Evolutionary conservation across 2,888 invertebrate genomes (phyloP).

Genomic region (Anaspis maculata): DNA sequence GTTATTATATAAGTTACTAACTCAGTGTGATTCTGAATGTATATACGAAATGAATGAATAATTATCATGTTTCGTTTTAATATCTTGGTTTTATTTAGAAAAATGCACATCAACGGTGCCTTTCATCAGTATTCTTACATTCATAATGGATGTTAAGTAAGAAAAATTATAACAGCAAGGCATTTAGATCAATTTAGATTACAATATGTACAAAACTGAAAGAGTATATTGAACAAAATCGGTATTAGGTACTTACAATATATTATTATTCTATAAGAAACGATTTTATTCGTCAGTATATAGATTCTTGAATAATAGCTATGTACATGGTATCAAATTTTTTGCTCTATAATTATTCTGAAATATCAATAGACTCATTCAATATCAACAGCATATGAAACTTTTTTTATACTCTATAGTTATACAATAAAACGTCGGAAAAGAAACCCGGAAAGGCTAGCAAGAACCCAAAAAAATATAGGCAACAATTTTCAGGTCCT

Average conservation of each 20-base stretch:
- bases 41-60: too few relatives aligned
- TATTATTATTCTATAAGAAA: not conserved
- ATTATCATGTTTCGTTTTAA: too few relatives aligned
- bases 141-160: slow-evolving; percentile 18
- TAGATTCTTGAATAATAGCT: slow-evolving; percentile 28
- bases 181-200: slow-evolving; percentile 23
- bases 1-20: too few relatives aligned
- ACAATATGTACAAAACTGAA: slow-evolving; percentile 11
- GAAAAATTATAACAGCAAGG: slow-evolving; percentile 25
- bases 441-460: not conserved
- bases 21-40: too few relatives aligned
- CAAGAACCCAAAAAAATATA: too few relatives aligned
- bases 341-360: slow-evolving; percentile 25
- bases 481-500: too few relatives aligned
- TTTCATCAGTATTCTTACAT: slow-evolving; percentile 24
- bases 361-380: slow-evolving; percentile 37
- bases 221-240: too few relatives aligned
- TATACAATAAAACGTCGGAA: slow-evolving; percentile 9
- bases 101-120: slow-evolving; percentile 29
- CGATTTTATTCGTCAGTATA: slow-evolving; percentile 4
- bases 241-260: slow-evolving; percentile 1
- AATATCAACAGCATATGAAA: slow-evolving; percentile 34
- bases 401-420: too few relatives aligned
- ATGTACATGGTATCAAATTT: slow-evolving; percentile 40
- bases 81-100: slow-evolving; percentile 28